These are phyloP conservation scores for Eristalis intricaria DNA, from an alignment of 2,888 invertebrate species.

Conservation along the genomic window DNA sequence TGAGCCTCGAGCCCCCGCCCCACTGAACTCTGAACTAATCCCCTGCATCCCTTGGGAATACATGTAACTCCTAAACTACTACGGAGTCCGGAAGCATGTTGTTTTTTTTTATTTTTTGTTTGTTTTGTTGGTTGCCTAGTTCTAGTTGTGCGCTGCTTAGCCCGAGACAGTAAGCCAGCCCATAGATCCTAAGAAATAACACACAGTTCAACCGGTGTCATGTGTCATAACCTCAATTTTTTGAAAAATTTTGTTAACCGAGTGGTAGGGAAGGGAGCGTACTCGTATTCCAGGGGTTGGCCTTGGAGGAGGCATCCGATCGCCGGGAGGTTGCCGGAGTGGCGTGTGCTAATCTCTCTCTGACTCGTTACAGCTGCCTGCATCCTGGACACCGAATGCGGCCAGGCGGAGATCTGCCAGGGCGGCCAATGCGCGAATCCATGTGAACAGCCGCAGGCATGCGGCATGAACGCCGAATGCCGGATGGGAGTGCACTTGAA, in stretches of 20 bases:
- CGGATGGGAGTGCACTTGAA: conserved; percentile 87
- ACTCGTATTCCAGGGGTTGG: conserved; percentile 59
- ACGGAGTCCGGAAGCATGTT: conserved; percentile 61
- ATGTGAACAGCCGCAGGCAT: conserved; percentile 88
- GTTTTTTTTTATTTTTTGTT: conserved; percentile 27
- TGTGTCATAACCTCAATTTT: conserved; percentile 62
- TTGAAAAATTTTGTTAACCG: conserved; percentile 40
- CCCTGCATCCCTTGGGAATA: conserved; percentile 63
- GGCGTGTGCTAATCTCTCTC: conserved; percentile 17
- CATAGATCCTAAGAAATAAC: conserved; percentile 7
- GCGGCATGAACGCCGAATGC: conserved; percentile 93
- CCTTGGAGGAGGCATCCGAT: conserved; percentile 33
- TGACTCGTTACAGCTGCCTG: conserved; percentile 86
- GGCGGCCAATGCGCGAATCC: conserved; percentile 92
- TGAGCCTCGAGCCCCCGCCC: conserved; percentile 4
- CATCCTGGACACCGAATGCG: conserved; percentile 90
- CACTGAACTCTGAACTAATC: conserved; percentile 39
- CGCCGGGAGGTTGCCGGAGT: neutral
- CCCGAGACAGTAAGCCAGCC: conserved; percentile 49
- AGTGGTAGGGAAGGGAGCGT: conserved; percentile 60
- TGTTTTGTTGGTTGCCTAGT: conserved; percentile 18
- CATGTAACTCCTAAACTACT: conserved; percentile 66
- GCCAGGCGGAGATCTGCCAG: conserved; percentile 88
- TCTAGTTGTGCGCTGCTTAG: conserved; percentile 49
- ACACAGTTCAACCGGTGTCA: conserved; percentile 52